Base-by-base conservation (phyloP, 2,797 vertebrate species). In the Falco novaeseelandiae region DNA sequence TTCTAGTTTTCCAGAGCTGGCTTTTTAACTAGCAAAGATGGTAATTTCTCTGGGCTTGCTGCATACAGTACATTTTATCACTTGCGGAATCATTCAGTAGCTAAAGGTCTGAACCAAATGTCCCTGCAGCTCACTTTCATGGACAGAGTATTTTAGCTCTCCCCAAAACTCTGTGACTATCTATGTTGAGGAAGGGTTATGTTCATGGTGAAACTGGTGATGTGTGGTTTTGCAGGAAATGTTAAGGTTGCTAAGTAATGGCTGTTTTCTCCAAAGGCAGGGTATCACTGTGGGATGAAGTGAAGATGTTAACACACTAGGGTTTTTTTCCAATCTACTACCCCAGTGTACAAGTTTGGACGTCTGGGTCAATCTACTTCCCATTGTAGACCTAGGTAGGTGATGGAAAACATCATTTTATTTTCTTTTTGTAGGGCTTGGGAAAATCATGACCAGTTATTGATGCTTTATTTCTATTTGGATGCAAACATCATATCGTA, bases 241-340 rank as follows among this genome's bases (percentile, higher is more conserved):
- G 3, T 1, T 26, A 38, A 54, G 12, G 12, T 54, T 69, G 25
- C 9, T n/a, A 4, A 83, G 51, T 23, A 85, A 48, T 36, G 20
- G 11, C 25, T 80, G 55, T 4, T 40, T 59, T 54, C 61, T 77
- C 57, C 32, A 62, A 42, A 65, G 34, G 14, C 20, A 55, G 34
- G 46, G 10, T 29, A 42, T 14, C 21, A 19, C 57, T 9, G 5
- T 38, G 42, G 54, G 17, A 27, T 59, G 67, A 40, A 32, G 9
- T n/a, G 18, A 52, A 30, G 22, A 10, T 70, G 4, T 0, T 14
- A 44, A 15, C 4, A 11, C 9, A 1, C 1, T 7, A 13, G 19
- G 46, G 13, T 29, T 25, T 36, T 76, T 23, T 83, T 52, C 16
- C 20, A 44, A 6, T 19, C 7, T 42, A 5, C 22, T 69, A 5